These are phyloP conservation scores for Platysteira castanea DNA, from an alignment of 2,113 vertebrate genomes.

Conservation along the genomic window DNA sequence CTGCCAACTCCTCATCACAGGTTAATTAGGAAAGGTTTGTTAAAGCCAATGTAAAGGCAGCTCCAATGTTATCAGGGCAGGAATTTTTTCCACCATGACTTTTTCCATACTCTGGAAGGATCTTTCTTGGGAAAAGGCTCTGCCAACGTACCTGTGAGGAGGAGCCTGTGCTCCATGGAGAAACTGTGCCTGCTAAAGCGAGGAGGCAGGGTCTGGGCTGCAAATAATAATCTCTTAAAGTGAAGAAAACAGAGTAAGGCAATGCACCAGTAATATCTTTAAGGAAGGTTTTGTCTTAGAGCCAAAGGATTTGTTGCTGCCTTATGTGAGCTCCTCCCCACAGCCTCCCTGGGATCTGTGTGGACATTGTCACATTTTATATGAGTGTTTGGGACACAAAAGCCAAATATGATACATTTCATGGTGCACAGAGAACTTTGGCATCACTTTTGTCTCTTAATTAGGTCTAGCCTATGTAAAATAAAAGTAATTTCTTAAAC, in stretches of 20 bases:
- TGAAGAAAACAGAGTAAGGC: neutral
- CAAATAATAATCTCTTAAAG: neutral
- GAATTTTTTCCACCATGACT: neutral
- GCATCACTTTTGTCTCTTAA: neutral
- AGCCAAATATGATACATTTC: neutral
- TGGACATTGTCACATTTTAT: neutral
- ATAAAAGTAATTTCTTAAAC: neutral
- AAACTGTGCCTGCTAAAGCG: accelerated
- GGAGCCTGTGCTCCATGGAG: neutral
- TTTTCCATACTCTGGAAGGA: neutral
- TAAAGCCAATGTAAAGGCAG: neutral
- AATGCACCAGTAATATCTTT: neutral
- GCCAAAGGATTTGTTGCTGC: neutral
- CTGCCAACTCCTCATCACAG: neutral
- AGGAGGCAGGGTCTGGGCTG: neutral
- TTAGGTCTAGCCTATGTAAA: neutral
- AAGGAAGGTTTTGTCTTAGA: neutral
- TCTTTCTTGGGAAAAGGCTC: neutral
- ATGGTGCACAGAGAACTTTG: neutral
- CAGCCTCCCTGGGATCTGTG: neutral
- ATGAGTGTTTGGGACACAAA: neutral
- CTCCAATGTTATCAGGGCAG: neutral
- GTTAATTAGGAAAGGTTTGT: neutral
- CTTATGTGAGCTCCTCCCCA: accelerated
- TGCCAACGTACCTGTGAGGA: neutral